Evolutionary conservation across 2,888 invertebrate species (phyloP), one percentile per base, ranked within the genome.

Genomic region (Tipula confusa): DNA sequence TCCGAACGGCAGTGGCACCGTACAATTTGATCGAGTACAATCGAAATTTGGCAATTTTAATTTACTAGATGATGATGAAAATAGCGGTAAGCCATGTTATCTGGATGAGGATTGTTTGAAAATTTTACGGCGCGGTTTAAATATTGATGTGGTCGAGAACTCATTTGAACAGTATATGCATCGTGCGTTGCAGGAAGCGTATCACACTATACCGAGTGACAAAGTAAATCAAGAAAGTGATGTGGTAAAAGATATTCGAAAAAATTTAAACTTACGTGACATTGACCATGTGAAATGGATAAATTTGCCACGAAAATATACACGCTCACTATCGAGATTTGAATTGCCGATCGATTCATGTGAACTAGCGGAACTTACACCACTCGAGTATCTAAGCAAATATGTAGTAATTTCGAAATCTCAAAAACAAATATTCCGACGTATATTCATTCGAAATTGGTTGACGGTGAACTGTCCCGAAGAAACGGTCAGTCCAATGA

Each of bases 261-360:
- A 90, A 13, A 91, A 91, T 85, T 84, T 92, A 28, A 89, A 90
- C 84, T 88, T 92, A 3, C 90, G 91, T 0, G 90, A 91, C 0
- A 88, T 91, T 18, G 91, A 92, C 84, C 89, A 92, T 1, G 92
- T 92, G 3, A 90, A 92, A 85, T 93, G 92, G 92, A 89, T 93
- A 15, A 93, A 93, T 85, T 91, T 94, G 85, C 95, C 95, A 0
- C 89, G 95, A 81, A 92, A 93, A n/a, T 95, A 95, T 88, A 93
- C 94, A 0, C 91, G 95, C 64, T 92, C 93, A 48, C 94, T 93
- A 85, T 94, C 94, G 0, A 91, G 94, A 85, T 96, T 96, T 88
- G 92, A 95, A 85, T 89, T 96, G 83, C 95, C 95, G 0, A 91
- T 96, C 84, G 93, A 95, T 86, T 91, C 93, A 83, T 88, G 90